Conservation (phyloP, 1,140 invertebrate species). For the Drosophila ambigua region DNA sequence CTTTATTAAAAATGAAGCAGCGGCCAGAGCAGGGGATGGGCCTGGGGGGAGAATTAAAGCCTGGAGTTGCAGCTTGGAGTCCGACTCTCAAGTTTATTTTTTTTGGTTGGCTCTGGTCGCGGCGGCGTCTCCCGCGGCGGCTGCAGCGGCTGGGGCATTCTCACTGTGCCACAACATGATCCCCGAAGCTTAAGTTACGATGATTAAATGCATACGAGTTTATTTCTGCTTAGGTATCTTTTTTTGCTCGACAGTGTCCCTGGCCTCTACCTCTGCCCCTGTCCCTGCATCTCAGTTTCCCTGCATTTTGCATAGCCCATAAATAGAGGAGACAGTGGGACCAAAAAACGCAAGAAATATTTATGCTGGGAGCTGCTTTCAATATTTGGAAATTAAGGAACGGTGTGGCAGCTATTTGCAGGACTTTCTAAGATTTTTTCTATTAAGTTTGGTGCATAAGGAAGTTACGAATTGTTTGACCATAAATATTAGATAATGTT, state of each 20-base stretch:
- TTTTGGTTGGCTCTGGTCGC: not conserved
- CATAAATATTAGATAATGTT: no score
- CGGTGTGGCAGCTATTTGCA: not conserved
- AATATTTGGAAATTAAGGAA: not conserved
- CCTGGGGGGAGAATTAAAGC: constrained; percentile 22
- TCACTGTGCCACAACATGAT: constrained; percentile 77
- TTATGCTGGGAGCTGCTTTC: not conserved
- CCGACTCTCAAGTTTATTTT: not conserved
- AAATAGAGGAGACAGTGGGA: constrained; percentile 54
- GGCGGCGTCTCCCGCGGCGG: constrained; percentile 64
- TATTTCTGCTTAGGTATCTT: constrained; percentile 69
- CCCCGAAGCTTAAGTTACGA: constrained; percentile 77
- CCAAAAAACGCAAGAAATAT: constrained; percentile 14
- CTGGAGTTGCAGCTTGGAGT: constrained; percentile 37
- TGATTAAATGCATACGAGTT: constrained; percentile 82
- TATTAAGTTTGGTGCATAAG: no score
- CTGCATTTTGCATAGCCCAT: constrained; percentile 53
- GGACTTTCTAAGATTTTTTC: not conserved
- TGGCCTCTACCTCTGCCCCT: not conserved
- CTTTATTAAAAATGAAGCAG: constrained; percentile 63
- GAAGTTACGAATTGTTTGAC: no score
- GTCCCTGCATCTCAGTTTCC: not conserved
- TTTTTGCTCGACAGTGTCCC: constrained; percentile 7
- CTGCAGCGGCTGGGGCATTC: constrained; percentile 50
- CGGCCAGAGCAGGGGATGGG: not conserved